Base-by-base conservation (phyloP, 2,797 vertebrate genomes). In the Hipposideros larvatus region DNA sequence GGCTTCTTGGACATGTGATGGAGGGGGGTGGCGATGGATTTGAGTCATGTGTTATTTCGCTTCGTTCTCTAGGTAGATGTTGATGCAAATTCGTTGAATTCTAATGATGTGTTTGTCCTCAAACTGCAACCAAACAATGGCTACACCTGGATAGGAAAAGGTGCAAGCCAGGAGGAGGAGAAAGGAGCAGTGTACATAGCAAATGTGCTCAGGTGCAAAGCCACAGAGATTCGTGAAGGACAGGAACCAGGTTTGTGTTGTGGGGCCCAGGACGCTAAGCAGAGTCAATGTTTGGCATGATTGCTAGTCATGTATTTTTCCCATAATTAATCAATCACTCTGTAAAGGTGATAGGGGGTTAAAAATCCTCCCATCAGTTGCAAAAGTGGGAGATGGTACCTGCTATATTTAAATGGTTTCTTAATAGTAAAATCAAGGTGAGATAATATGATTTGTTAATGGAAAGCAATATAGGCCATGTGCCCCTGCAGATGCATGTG, bases 51-150 rank as follows among this genome's bases (percentile, higher is more conserved):
- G 1, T 59, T 88, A 13, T 75, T 88, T 87, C 93, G 65, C 55
- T 77, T 98, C 70, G 65, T 78, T 1, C 68, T 94, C 57, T 96
- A 99, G 99, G 99, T 99, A 71, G 99, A 99, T 61, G 98, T 98
- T n/a, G 97, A 98, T 0, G 98, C 99, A n/a, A 26, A 61, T 51
- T 99, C 98, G 41, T 73, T 99, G 88, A 99, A 99, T 98, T 99
- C 99, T 55, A 99, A 99, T 21, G 99, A 99, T 48, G 99, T 98
- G 93, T 99, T 99, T 98, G 98, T 99, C 95, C 98, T 99, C 97
- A 99, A 99, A 98, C 97, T 98, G 96, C 98, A 97, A 59, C 94
- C 97, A 77, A 99, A 98, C 15, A 75, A 83, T 48, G 99, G 99
- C 46, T 99, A 99, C 96, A 97, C 98, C 46, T 99, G 99, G 99